A percentile compares a stretch with the other conserved stretches of the same genome.
These are phyloP conservation scores for Druceiella hillmani DNA, from an alignment of 2,888 invertebrate species.

Conservation along the genomic window DNA sequence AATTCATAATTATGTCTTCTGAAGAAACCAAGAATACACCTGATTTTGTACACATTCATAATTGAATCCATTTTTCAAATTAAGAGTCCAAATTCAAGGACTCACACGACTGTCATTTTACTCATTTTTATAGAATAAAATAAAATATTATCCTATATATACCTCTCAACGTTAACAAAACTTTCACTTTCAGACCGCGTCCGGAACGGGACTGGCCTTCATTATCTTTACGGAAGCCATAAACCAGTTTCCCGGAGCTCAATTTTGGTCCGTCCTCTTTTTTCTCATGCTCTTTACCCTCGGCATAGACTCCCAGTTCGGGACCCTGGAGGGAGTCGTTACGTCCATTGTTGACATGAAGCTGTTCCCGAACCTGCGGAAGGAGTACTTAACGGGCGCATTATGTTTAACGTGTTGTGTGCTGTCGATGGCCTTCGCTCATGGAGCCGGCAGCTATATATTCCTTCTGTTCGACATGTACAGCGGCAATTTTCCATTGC, in stretches of 20 bases:
- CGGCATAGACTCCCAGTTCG: conserved; percentile 96
- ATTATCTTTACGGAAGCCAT: conserved; percentile 98
- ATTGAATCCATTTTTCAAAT: no score
- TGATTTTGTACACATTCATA: no score
- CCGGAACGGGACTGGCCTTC: conserved; percentile 94
- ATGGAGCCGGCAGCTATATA: conserved; percentile 90
- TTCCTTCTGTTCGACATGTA: conserved; percentile 92
- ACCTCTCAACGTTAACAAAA: no score
- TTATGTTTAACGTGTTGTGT: conserved; percentile 77
- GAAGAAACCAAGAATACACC: no score
- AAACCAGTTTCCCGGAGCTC: conserved; percentile 94
- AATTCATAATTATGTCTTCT: no score
- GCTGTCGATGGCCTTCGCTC: conserved; percentile 86
- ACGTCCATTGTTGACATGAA: conserved; percentile 96
- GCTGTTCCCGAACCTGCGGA: conserved; percentile 83
- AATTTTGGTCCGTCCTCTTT: conserved; percentile 94
- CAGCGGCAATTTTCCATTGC: conserved; percentile 86
- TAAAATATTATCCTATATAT: no score
- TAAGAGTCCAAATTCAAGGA: no score
- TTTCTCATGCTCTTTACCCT: conserved; percentile 95
- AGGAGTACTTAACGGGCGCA: conserved; percentile 79
- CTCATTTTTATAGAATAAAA: no score
- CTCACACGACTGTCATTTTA: no score
- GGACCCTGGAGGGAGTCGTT: conserved; percentile 91
- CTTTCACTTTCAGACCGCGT: conserved; percentile 75